Evolutionary conservation across 2,797 vertebrate species (phyloP), one percentile per base, ranked within the genome.

Genomic region (Antrozous pallidus): DNA sequence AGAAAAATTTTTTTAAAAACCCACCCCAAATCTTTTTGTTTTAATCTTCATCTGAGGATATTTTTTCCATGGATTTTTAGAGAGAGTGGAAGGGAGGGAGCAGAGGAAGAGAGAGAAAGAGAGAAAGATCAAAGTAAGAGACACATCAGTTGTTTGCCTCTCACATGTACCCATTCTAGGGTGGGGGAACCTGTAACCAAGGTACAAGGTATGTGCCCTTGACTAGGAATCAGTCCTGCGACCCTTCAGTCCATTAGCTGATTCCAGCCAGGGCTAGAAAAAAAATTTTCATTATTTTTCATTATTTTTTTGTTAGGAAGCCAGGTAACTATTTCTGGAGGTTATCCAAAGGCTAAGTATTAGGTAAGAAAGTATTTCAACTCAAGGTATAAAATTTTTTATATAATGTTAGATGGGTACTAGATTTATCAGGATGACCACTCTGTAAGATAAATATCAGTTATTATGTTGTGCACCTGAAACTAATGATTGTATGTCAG

Each of bases 221-320:
- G 26, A 63, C 28, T 10, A 31, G 58, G 58, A 61, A 61, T n/a
- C 13, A n/a, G 4, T n/a, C 14, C 14, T n/a, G 31, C 6, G 31
- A 16, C 61, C 31, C 61, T 63, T 63, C 16, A 17, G 31, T n/a
- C 31, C 61, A n/a, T n/a, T 6, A 17, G 31, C 61, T n/a, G 16
- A 63, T 63, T 16, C 31, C 31, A n/a, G 31, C 61, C 31, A 63
- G 31, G 61, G 14, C 31, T 63, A 63, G 61, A 63, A 70, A 74
- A 56, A n/a, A n/a, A 42, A 42, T 67, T 63, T 77, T 61, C 5
- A 11, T 69, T 7, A n/a, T 93, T 91, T 80, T 90, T 85, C 67
- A 38, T 70, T 95, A 24, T 31, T 93, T 91, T 80, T 90, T 85
- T 70, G 40, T 70, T 95, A 24, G 94, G 87, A 47, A n/a, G 84